A percentile compares a stretch with the other conserved stretches of the same genome.
phyloP scores from a whole-genome alignment of 2,113 vertebrate genomes.

The Caranx melampygus region DNA sequence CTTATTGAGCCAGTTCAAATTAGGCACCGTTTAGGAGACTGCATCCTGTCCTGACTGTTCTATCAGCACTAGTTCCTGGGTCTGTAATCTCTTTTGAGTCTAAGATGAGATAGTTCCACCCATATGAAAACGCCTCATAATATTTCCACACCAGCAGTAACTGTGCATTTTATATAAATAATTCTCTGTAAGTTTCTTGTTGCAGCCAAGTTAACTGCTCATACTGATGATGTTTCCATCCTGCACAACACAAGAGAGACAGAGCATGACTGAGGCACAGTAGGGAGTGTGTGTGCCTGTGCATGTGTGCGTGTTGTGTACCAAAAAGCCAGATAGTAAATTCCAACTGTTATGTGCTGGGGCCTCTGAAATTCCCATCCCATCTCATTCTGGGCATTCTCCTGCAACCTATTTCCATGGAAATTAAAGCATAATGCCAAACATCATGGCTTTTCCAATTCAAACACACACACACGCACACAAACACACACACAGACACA shows the following conservation, averaged over 20 bases:
- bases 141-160: conserved; percentile 18
- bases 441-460: conserved; percentile 39
- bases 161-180: conserved; percentile 16
- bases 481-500: conserved; percentile 5
- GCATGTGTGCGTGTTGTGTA: conserved; percentile 24
- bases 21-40: conserved; percentile 59
- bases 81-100: conserved; percentile 7
- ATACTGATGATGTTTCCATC: background rate
- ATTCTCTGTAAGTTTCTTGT: conserved; percentile 5
- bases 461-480: conserved; percentile 22
- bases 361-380: conserved; percentile 50
- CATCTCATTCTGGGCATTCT: conserved; percentile 52
- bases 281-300: background rate
- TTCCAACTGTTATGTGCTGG: conserved; percentile 41
- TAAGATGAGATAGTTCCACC: conserved; percentile 12
- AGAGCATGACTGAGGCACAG: background rate
- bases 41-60: conserved; percentile 44
- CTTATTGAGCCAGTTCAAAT: conserved; percentile 65
- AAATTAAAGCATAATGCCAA: conserved; percentile 64
- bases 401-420: conserved; percentile 66
- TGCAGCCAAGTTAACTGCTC: background rate
- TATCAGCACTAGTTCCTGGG: conserved; percentile 21
- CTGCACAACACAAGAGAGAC: background rate
- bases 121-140: background rate
- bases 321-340: conserved; percentile 39